phyloP scores from a whole-genome alignment of 2,113 vertebrate species.

The Rhagologus leucostigma region DNA sequence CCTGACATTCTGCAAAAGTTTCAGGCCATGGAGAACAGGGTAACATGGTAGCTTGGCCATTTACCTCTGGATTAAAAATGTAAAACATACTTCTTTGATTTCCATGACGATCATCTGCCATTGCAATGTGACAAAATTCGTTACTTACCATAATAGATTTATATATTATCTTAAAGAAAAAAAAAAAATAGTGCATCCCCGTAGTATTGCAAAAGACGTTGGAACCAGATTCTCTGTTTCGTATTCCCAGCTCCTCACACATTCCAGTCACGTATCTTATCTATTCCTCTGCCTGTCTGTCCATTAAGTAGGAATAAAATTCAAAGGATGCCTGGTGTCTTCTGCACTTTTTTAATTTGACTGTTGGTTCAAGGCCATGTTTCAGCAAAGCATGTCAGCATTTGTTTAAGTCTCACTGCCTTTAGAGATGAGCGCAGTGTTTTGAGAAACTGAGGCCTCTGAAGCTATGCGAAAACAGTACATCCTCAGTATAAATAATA shows the following conservation, averaged over 20 bases:
- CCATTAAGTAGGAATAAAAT: not conserved
- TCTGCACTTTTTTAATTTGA: slow-evolving; percentile 1
- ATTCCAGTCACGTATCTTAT: not conserved
- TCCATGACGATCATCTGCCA: not conserved
- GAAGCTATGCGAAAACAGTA: not conserved
- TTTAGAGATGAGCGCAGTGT: not conserved
- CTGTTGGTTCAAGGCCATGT: slow-evolving; percentile 20
- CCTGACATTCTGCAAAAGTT: not conserved
- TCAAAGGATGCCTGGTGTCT: not conserved
- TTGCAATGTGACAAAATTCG: not conserved
- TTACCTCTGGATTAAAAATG: not conserved
- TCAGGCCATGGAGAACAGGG: not conserved
- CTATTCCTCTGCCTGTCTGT: not conserved
- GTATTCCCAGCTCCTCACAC: accelerated
- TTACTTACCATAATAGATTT: not conserved
- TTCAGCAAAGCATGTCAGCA: slow-evolving; percentile 22
- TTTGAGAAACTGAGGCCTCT: slow-evolving; percentile 9
- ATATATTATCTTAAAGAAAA: not conserved
- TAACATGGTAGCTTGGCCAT: not conserved
- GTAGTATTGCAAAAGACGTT: not conserved
- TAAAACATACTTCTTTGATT: not conserved
- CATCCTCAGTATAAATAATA: not conserved
- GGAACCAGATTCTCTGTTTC: not conserved
- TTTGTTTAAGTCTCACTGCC: not conserved
- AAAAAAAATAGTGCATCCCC: not conserved